Base-by-base conservation (phyloP, 1,140 invertebrate genomes). In the Psix sp. region DNA sequence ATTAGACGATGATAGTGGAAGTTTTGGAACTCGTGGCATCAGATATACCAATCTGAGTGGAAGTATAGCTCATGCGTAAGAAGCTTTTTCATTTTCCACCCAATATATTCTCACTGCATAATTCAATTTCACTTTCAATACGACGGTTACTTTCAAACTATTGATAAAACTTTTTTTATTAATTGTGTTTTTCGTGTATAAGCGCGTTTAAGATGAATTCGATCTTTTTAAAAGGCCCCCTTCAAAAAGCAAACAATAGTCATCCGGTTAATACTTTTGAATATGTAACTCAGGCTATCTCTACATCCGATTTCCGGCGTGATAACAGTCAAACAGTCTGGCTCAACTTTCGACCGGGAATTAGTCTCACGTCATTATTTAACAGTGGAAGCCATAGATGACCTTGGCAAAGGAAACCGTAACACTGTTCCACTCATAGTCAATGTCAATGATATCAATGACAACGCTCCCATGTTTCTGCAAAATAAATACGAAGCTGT, bases 311-410 rank as follows among this genome's bases (percentile, higher is more conserved):
- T 92, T 36, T 92, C 93, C 18, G 96, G 96, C 0, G 88, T 93
- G 3, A 93, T 98, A 54, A 94, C 92, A 1, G 94, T 97, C 0
- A 94, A 93, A 79, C 88, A 90, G 62, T 88, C 92, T 0, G 93
- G 93, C 0, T 85, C 91, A 1, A 91, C 89, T 52, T 96, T 98
- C 77, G 96, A 98, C 84, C 88, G 96, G 18, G 96, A 99, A 85
- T 89, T 94, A 17, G 90, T 95, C 6, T 91, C 94, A 0, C 90
- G 92, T 5, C 96, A 97, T 87, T 97, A 94, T 86, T 87, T 99
- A 3, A 98, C 95, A 0, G 93, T 97, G 0, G 96, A 98, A 84
- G 96, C 96, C 0, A 88, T 95, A 72, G 96, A 98, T 82, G 93
- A 95, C 84, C 85, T 93, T 36, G 95, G 96, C 2, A 90, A 90